These are phyloP conservation scores for Pammene fasciana DNA, from an alignment of 2,888 invertebrate genomes.

Conservation along the genomic window DNA sequence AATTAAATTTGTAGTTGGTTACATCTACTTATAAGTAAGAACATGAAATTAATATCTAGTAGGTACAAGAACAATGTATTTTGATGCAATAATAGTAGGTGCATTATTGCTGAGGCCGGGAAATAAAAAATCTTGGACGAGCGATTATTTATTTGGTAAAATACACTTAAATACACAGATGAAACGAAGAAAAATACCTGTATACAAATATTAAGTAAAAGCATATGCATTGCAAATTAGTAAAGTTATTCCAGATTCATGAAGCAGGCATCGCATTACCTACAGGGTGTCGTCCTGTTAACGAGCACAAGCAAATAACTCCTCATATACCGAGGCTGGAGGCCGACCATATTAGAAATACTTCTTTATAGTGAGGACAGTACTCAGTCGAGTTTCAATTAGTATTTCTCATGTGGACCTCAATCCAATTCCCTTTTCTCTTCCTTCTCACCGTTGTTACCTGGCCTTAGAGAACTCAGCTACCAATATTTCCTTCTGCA, in stretches of 20 bases:
- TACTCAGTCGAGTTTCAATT: slow-evolving; percentile 26
- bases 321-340: slow-evolving; percentile 56
- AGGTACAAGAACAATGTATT: no score
- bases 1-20: slow-evolving; percentile 33
- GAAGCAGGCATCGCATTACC: slow-evolving; percentile 62
- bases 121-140: no score
- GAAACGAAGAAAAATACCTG: no score
- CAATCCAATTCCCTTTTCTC: no score
- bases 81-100: no score
- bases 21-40: neutral
- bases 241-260: slow-evolving; percentile 48
- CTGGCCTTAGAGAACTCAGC: no score
- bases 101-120: no score
- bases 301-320: slow-evolving; percentile 74
- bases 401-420: no score
- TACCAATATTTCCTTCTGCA: no score
- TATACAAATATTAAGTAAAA: neutral
- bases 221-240: slow-evolving; percentile 7
- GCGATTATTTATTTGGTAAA: no score
- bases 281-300: slow-evolving; percentile 67
- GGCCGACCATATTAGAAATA: slow-evolving; percentile 47
- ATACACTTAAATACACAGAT: no score
- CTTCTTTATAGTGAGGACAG: slow-evolving; percentile 45
- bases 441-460: neutral
- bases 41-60: neutral